A percentile compares a stretch with the other conserved stretches of the same genome.
phyloP scores from a whole-genome alignment of 2,113 vertebrate genomes.

The Nansenia antarctica region DNA sequence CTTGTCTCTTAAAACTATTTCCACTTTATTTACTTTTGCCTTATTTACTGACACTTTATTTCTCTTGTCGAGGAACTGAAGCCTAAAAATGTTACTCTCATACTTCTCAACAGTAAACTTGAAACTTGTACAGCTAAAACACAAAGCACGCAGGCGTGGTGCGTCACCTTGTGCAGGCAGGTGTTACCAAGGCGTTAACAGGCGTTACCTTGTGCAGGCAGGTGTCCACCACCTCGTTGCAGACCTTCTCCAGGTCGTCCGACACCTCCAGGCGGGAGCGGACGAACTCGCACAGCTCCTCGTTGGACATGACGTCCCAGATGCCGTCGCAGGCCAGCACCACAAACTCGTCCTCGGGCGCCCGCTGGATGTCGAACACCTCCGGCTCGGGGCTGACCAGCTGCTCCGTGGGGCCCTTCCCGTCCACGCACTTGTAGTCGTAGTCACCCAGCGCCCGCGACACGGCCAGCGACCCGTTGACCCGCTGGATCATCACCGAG shows the following conservation, averaged over 20 bases:
- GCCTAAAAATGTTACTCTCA: no score
- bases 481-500: slow-evolving; percentile 98
- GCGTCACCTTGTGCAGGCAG: slow-evolving; percentile 99
- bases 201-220: slow-evolving; percentile 95
- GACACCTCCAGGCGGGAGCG: slow-evolving; percentile 94
- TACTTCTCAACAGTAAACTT: no score
- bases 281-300: slow-evolving; percentile 97
- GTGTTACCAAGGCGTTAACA: no score
- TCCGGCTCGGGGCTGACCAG: slow-evolving; percentile 98
- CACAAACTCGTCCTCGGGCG: slow-evolving; percentile 94
- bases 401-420: slow-evolving; percentile 97
- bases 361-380: slow-evolving; percentile 90
- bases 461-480: slow-evolving; percentile 96
- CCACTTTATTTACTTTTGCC: no score
- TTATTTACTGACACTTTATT: no score
- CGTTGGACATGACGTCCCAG: slow-evolving; percentile 99
- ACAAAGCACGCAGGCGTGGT: no score
- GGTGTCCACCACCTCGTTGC: slow-evolving; percentile 98
- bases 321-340: slow-evolving; percentile 97
- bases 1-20: no score
- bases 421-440: slow-evolving; percentile 98
- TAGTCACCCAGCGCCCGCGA: slow-evolving; percentile 97
- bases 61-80: no score
- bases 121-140: background rate
- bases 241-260: slow-evolving; percentile 95